These are phyloP conservation scores for Amyelois transitella DNA, from an alignment of 1,140 invertebrate species.

Conservation along the genomic window DNA sequence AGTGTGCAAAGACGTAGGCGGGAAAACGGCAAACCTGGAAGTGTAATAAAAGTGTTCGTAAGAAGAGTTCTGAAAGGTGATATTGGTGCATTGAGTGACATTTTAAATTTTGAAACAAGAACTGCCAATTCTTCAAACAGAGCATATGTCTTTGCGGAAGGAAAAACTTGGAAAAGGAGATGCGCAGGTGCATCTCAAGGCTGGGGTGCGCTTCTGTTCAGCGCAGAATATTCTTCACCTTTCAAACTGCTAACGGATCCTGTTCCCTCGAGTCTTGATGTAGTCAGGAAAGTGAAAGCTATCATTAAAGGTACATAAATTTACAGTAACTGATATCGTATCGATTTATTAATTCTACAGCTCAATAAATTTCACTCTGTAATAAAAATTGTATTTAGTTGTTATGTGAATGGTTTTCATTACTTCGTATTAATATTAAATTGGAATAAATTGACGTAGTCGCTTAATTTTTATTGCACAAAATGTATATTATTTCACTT, in stretches of 20 bases:
- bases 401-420: no score
- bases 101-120: slow-evolving; percentile 55
- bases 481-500: no score
- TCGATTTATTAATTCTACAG: no score
- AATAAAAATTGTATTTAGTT: no score
- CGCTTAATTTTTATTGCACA: no score
- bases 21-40: slow-evolving; percentile 32
- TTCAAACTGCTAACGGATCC: slow-evolving; percentile 53
- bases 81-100: slow-evolving; percentile 49
- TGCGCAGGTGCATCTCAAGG: slow-evolving; percentile 25
- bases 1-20: slow-evolving; percentile 43
- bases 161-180: slow-evolving; percentile 25
- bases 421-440: no score
- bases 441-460: no score
- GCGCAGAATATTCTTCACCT: slow-evolving; percentile 30
- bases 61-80: slow-evolving; percentile 61
- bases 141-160: slow-evolving; percentile 47
- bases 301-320: slow-evolving; percentile 50
- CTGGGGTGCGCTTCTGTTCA: slow-evolving; percentile 51
- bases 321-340: neutral
- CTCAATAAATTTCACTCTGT: no score
- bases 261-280: slow-evolving; percentile 44
- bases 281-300: slow-evolving; percentile 46
- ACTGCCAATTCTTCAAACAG: slow-evolving; percentile 46
- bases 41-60: slow-evolving; percentile 57